Evolutionary conservation across 2,888 invertebrate genomes (phyloP).

Genomic region (Dexiosoma caninum): DNA sequence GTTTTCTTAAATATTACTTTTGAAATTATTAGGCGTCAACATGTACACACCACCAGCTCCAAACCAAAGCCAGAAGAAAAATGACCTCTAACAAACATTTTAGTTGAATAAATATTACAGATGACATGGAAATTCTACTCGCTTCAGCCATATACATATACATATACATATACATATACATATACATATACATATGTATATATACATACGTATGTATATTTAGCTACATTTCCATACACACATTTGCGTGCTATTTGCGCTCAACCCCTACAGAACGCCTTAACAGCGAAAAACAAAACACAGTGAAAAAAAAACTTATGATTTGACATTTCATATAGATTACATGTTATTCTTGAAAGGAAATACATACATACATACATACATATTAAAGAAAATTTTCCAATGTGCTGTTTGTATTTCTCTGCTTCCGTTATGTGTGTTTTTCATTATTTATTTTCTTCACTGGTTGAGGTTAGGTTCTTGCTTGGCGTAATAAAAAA

Average conservation of each 20-base stretch:
- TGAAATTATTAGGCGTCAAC: conserved; percentile 41
- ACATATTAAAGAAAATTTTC: too few relatives aligned
- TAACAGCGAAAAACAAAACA: background rate
- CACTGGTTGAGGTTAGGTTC: too few relatives aligned
- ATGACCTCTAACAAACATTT: conserved; percentile 34
- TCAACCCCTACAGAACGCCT: background rate
- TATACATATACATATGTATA: too few relatives aligned
- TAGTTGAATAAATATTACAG: conserved; percentile 32
- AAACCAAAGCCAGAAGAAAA: conserved; percentile 2
- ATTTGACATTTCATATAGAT: conserved; percentile 49
- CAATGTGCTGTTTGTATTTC: background rate
- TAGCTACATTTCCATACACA: too few relatives aligned
- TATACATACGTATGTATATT: too few relatives aligned
- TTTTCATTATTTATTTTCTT: too few relatives aligned
- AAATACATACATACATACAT: too few relatives aligned
- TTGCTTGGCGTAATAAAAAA: background rate
- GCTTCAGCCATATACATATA: background rate
- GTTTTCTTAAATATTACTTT: background rate
- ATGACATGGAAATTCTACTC: conserved; percentile 43
- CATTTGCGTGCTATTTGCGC: conserved; percentile 20
- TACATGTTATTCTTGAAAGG: conserved; percentile 35
- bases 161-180: too few relatives aligned
- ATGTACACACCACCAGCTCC: background rate
- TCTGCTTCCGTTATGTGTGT: too few relatives aligned
- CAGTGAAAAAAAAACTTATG: conserved; percentile 22